Evolutionary conservation across 2,888 invertebrate species (phyloP).

Genomic region (Pardosa pseudoannulata): DNA sequence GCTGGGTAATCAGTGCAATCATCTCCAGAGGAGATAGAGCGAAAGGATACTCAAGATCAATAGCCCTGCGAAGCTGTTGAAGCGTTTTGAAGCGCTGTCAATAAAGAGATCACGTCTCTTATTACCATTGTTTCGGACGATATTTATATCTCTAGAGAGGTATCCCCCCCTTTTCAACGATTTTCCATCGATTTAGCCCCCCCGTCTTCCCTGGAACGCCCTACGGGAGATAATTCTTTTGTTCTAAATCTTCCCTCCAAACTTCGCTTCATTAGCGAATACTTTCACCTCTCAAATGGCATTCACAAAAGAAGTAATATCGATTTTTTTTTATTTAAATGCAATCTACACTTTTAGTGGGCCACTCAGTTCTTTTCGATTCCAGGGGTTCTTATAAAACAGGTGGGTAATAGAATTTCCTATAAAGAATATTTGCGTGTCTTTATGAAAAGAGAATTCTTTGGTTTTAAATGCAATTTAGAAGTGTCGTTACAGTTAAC

Average conservation of each 20-base stretch:
- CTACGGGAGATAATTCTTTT: not conserved
- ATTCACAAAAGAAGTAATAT: too few species aligned
- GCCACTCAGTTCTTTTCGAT: too few species aligned
- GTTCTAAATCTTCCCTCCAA: not conserved
- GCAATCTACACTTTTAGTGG: too few species aligned
- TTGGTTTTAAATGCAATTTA: too few species aligned
- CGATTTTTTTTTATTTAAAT: too few species aligned
- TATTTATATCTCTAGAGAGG: not conserved
- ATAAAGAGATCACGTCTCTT: not conserved
- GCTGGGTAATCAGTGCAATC: not conserved
- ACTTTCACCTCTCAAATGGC: not conserved
- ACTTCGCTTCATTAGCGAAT: not conserved
- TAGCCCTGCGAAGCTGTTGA: not conserved
- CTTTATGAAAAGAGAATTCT: too few species aligned
- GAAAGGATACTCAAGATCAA: not conserved
- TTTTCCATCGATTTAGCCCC: not conserved
- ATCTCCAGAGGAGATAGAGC: not conserved
- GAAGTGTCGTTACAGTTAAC: too few species aligned
- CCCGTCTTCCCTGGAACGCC: too few species aligned
- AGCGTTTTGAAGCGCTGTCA: not conserved
- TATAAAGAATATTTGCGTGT: too few species aligned
- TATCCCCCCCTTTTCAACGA: not conserved
- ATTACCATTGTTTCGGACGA: not conserved
- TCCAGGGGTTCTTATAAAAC: too few species aligned
- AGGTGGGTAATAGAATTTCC: too few species aligned